Percentiles rank a stretch among this genome's conserved stretches.
Evolutionary conservation across 2,888 invertebrate genomes (phyloP).

Genomic region (Nemotelus nigrinus): DNA sequence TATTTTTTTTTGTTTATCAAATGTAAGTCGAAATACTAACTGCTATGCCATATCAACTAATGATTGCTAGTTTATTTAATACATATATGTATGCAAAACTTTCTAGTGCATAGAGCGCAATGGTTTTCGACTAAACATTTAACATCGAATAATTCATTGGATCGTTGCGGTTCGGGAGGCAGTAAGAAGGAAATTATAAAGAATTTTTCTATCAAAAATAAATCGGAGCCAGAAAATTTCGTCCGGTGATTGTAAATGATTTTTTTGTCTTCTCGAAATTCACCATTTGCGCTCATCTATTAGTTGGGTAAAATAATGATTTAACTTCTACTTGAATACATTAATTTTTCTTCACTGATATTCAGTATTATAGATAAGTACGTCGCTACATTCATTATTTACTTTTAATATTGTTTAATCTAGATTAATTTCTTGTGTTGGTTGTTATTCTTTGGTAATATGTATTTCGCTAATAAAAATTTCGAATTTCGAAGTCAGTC

Average conservation of each 20-base stretch:
- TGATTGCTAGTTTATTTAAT: neutral
- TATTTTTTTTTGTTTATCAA: neutral
- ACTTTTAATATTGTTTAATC: conserved; percentile 7
- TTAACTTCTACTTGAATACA: conserved; percentile 27
- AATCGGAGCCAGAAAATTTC: too few species aligned
- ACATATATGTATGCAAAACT: too few species aligned
- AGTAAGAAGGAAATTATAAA: neutral
- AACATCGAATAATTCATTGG: conserved; percentile 5
- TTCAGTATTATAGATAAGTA: conserved; percentile 37
- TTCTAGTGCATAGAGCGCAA: neutral
- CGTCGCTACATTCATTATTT: conserved; percentile 22
- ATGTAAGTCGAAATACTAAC: neutral
- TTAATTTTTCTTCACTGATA: conserved; percentile 20
- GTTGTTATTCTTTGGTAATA: too few species aligned
- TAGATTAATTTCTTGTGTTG: neutral
- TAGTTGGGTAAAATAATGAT: conserved; percentile 38
- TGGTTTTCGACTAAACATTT: neutral
- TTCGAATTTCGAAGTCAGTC: conserved; percentile 42
- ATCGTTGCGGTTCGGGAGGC: neutral
- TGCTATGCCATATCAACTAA: conserved; percentile 17
- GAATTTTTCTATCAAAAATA: neutral
- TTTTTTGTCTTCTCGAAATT: too few species aligned
- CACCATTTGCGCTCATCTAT: neutral
- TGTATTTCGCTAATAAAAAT: conserved; percentile 39
- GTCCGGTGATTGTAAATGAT: too few species aligned